These are phyloP conservation scores for Echinarachnius parma DNA, from an alignment of 53 echinoderm and acorn worm genomes.

Conservation along the genomic window DNA sequence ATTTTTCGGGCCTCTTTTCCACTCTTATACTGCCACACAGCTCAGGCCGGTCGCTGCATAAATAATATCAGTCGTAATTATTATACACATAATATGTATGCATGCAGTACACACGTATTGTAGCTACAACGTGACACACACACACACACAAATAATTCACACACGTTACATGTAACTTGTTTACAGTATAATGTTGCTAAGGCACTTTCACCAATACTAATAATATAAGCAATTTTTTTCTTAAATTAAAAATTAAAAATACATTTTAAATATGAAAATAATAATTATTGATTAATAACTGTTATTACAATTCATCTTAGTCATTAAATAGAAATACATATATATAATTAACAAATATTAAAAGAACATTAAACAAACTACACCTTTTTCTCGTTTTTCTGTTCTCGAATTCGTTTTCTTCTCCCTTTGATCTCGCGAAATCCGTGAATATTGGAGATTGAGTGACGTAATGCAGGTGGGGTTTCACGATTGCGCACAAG, in stretches of 20 bases:
- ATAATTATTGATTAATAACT: neutral
- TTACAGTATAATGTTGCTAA: constrained; percentile 36
- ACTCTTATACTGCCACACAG: too few species aligned
- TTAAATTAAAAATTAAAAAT: neutral
- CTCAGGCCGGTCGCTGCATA: too few species aligned
- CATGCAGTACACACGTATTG: too few species aligned
- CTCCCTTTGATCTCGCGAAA: constrained; percentile 5
- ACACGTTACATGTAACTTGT: neutral
- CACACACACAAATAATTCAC: neutral
- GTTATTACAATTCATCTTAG: too few species aligned
- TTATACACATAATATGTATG: too few species aligned
- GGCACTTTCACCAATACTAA: constrained; percentile 27
- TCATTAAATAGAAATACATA: too few species aligned
- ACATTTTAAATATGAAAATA: neutral
- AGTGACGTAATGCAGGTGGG: constrained; percentile 50
- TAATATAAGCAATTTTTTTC: neutral
- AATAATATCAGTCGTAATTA: too few species aligned
- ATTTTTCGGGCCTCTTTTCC: too few species aligned
- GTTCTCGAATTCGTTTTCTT: neutral
- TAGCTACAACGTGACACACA: neutral
- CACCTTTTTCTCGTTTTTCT: neutral
- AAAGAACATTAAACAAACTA: too few species aligned
- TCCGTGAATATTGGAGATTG: constrained; percentile 6
- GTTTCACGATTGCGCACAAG: constrained; percentile 56
- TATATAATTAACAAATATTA: too few species aligned